Percentiles rank a stretch among this genome's conserved stretches.
phyloP scores from a whole-genome alignment of 1,140 invertebrate species.

The Aleiodes sp. region DNA sequence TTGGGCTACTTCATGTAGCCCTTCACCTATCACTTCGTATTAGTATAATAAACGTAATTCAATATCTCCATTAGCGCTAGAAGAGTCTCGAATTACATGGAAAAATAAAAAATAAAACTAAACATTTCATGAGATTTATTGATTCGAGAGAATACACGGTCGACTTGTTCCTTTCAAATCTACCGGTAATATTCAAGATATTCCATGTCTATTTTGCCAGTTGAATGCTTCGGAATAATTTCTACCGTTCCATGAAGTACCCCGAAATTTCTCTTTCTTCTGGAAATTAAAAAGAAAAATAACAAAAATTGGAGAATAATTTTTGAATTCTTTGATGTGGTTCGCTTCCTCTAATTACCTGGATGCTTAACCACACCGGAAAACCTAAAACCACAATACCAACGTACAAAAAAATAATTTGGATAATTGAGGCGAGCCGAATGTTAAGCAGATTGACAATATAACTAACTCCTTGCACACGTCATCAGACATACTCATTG shows the following conservation, averaged over 20 bases:
- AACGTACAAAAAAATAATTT: not conserved
- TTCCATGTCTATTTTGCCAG: conserved; percentile 19
- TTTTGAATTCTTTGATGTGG: not conserved
- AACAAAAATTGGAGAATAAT: not conserved
- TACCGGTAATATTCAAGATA: not conserved
- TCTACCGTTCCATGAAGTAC: not conserved
- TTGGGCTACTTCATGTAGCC: too few relatives aligned
- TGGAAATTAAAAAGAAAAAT: too few relatives aligned
- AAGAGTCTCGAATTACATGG: conserved; percentile 15
- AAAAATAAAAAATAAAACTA: too few relatives aligned
- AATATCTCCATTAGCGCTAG: conserved; percentile 19
- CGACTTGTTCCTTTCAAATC: conserved; percentile 20
- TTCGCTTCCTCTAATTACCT: not conserved
- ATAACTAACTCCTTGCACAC: not conserved
- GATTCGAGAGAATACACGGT: conserved; percentile 8
- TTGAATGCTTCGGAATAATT: conserved; percentile 10
- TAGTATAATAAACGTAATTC: not conserved
- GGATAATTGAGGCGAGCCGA: too few relatives aligned
- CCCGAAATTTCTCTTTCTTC: not conserved
- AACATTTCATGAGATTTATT: not conserved
- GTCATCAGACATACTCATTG: not conserved
- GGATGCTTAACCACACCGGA: not conserved
- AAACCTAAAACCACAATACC: not conserved
- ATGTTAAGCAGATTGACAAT: not conserved
- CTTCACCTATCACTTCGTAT: conserved; percentile 27